Conservation (phyloP, 2,888 invertebrate genomes). For the Plebejus melissa region DNA sequence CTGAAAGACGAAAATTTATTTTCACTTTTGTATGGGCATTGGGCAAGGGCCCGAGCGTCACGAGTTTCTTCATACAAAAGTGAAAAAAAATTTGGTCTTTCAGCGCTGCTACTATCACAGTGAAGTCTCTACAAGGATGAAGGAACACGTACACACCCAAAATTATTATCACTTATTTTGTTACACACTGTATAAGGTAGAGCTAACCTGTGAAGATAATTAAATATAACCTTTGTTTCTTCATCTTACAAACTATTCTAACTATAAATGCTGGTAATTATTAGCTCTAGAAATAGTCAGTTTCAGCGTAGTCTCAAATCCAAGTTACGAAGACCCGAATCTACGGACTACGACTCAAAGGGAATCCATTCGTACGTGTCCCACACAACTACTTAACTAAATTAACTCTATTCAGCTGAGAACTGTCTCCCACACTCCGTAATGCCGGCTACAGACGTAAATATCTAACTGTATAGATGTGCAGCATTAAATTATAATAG, state of each 20-base stretch:
- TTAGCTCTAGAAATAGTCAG: background rate
- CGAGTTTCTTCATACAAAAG: too few species aligned
- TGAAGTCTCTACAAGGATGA: too few species aligned
- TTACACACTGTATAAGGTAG: too few species aligned
- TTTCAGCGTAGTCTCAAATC: background rate
- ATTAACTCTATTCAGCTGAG: background rate
- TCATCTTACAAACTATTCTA: background rate
- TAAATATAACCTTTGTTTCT: background rate
- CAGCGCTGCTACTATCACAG: too few species aligned
- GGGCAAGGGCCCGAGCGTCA: too few species aligned
- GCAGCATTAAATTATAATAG: background rate
- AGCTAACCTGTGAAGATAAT: too few species aligned
- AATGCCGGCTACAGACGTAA: background rate
- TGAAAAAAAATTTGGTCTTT: too few species aligned
- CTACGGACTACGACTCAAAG: background rate
- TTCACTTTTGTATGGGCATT: too few species aligned
- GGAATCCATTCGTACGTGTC: conserved; percentile 5
- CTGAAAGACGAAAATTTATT: too few species aligned
- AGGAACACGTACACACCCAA: too few species aligned
- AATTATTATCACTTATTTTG: too few species aligned
- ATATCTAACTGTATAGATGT: background rate
- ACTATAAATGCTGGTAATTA: background rate
- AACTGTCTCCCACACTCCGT: background rate
- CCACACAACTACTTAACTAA: background rate
- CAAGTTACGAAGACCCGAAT: background rate